phyloP scores from a whole-genome alignment of 2,797 vertebrate genomes.

The Steatocranus sp. region DNA sequence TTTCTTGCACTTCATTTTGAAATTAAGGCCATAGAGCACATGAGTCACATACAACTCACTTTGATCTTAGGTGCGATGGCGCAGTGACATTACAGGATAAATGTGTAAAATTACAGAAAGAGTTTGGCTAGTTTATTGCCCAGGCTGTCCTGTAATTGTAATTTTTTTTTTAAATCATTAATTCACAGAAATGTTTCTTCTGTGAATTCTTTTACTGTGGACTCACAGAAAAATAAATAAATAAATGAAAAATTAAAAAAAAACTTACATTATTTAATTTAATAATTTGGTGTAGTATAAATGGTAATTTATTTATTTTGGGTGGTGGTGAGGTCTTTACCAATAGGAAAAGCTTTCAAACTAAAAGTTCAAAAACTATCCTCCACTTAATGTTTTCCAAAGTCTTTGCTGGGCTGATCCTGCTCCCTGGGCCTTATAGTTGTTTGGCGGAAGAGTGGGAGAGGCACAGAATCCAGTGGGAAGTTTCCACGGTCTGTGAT shows the following conservation, averaged over 20 bases:
- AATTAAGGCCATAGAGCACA: neutral
- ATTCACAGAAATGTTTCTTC: neutral
- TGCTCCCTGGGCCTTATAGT: neutral
- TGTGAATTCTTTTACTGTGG: neutral
- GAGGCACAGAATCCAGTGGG: neutral
- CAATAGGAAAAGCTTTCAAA: neutral
- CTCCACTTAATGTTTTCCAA: neutral
- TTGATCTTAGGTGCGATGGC: neutral
- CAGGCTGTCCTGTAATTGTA: neutral
- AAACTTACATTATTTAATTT: neutral
- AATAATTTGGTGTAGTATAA: neutral
- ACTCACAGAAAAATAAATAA: neutral
- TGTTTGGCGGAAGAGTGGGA: neutral
- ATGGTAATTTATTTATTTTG: neutral
- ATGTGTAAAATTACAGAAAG: neutral
- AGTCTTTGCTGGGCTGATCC: neutral
- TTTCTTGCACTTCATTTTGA: neutral
- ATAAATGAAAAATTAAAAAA: rapidly evolving
- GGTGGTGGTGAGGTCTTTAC: rapidly evolving
- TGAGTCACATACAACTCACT: neutral
- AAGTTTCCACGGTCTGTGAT: neutral
- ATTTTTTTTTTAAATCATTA: rapidly evolving
- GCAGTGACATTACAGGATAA: neutral
- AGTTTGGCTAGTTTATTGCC: neutral
- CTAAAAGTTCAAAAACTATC: neutral